phyloP scores from a whole-genome alignment of 2,888 invertebrate genomes.

The Protonemura montana region DNA sequence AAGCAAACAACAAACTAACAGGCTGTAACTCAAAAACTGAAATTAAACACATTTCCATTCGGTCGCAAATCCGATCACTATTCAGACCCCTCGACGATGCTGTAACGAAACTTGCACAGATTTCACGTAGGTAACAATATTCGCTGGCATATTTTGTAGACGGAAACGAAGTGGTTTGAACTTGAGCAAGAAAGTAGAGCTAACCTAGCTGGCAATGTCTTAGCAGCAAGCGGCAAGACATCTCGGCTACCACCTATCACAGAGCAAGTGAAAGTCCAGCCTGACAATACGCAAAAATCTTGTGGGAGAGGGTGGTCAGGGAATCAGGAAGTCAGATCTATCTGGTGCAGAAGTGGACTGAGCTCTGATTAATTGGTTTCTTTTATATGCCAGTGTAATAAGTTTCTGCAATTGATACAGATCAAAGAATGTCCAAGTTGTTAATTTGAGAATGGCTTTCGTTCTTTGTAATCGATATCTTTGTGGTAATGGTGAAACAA shows the following conservation, averaged over 20 bases:
- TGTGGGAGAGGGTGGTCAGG: not conserved
- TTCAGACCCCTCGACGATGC: no score
- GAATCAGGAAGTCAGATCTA: not conserved
- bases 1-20: no score
- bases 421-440: not conserved
- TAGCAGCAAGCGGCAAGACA: no score
- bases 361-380: not conserved
- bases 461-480: not conserved
- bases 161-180: constrained; percentile 4
- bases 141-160: no score
- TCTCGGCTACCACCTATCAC: not conserved
- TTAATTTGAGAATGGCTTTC: not conserved
- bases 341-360: not conserved
- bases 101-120: not conserved
- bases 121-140: not conserved
- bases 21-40: no score
- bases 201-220: not conserved
- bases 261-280: not conserved
- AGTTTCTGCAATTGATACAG: not conserved
- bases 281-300: not conserved
- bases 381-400: not conserved
- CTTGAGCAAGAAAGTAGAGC: not conserved
- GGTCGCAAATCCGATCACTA: no score
- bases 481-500: not conserved
- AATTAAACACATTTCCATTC: no score